phyloP scores from a whole-genome alignment of 2,888 invertebrate species.

The Pristionchus entomophagus region DNA sequence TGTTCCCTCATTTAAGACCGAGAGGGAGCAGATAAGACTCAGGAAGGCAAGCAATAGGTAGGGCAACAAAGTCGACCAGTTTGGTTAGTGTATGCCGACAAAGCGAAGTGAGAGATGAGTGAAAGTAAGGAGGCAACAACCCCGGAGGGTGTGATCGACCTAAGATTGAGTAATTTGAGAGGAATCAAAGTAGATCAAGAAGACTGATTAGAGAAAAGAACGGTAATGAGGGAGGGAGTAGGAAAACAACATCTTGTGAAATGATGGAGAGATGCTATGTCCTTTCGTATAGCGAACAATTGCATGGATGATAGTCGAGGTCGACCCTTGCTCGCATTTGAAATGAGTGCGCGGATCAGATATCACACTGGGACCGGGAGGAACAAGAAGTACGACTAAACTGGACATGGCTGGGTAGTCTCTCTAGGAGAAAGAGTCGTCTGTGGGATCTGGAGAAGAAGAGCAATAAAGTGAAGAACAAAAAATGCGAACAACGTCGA shows the following conservation, averaged over 20 bases:
- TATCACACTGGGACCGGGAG: constrained; percentile 1
- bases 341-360: constrained; percentile 23
- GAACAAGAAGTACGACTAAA: constrained; percentile 30
- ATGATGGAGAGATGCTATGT: background rate
- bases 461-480: too few species aligned
- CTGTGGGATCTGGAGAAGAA: background rate
- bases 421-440: background rate
- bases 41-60: background rate
- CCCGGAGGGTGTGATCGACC: background rate
- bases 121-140: background rate
- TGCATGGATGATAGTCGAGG: background rate
- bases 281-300: constrained; percentile 23
- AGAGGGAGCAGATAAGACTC: background rate
- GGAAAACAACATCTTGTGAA: too few species aligned
- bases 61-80: constrained; percentile 14
- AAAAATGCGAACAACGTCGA: constrained; percentile 4
- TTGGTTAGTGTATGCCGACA: background rate
- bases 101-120: constrained; percentile 33
- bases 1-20: background rate
- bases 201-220: background rate
- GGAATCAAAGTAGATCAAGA: too few species aligned
- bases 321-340: background rate
- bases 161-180: background rate
- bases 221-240: too few species aligned
- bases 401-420: background rate